Conservation (phyloP, 1,140 invertebrate species). For the Dendroctonus valens region DNA sequence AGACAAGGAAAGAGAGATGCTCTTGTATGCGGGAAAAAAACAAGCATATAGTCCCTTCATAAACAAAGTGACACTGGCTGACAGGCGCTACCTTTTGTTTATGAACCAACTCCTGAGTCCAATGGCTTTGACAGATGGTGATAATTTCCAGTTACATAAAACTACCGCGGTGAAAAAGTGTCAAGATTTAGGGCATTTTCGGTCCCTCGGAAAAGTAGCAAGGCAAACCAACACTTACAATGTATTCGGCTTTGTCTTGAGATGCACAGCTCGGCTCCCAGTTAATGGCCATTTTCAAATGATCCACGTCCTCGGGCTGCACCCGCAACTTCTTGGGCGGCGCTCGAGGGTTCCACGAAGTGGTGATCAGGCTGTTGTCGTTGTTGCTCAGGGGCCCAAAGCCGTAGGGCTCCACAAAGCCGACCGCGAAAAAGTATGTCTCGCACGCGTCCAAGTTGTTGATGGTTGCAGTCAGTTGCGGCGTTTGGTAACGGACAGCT, state of each 20-base stretch:
- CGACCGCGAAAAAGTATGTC: slow-evolving; percentile 71
- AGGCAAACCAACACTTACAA: slow-evolving; percentile 25
- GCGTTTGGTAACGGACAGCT: slow-evolving; percentile 59
- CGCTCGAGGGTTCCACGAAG: slow-evolving; percentile 61
- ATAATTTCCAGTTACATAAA: too few relatives aligned
- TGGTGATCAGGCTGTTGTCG: slow-evolving; percentile 51
- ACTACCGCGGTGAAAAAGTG: too few relatives aligned
- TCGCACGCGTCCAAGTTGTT: slow-evolving; percentile 68
- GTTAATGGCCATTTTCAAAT: slow-evolving; percentile 48
- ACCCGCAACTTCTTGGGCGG: slow-evolving; percentile 59
- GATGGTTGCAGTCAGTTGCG: slow-evolving; percentile 58
- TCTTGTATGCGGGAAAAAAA: too few relatives aligned
- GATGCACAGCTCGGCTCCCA: slow-evolving; percentile 55
- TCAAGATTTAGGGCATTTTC: background rate
- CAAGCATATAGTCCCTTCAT: too few relatives aligned
- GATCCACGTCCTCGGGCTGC: slow-evolving; percentile 30
- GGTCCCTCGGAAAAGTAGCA: background rate
- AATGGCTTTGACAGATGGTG: too few relatives aligned
- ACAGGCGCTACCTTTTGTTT: too few relatives aligned
- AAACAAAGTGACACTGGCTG: too few relatives aligned
- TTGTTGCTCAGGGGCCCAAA: slow-evolving; percentile 61
- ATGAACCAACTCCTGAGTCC: too few relatives aligned
- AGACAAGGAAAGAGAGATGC: too few relatives aligned
- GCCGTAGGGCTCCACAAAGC: slow-evolving; percentile 61
- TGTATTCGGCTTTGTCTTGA: slow-evolving; percentile 34